Evolutionary conservation across 2,113 vertebrate genomes (phyloP), one percentile per base, ranked within the genome.

Genomic region (Dryoscopus gambensis): DNA sequence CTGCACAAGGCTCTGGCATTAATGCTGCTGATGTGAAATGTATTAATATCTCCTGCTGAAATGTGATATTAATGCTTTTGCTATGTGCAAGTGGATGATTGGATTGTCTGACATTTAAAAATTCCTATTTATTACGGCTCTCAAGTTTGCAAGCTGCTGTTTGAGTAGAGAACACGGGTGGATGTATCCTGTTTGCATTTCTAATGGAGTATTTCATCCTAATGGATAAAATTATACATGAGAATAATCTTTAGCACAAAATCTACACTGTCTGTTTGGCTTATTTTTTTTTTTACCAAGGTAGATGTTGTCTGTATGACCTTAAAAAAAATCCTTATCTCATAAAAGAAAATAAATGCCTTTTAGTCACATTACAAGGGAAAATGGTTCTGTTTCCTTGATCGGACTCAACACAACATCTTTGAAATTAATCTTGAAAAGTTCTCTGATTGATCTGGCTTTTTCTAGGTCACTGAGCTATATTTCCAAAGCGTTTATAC

Each of bases 401-500:
- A 97, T 88, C 24, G 2, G 64, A 91, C 83, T 95, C n/a, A 67
- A 78, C 84, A 97, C 73, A 91, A 86, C 86, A 95, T 97, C 93
- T 97, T 96, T 97, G 96, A 98, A 97, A 97, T 98, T 97, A 98
- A 97, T 97, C 97, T 97, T 94, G 96, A 97, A 90, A 96, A 94
- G 90, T 95, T 97, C 85, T 97, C 40, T 96, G 94, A 95, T 97
- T 97, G 94, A 96, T 95, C 77, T 96, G 75, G 52, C 94, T 97
- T 96, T 97, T 98, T 97, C 95, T 96, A 97, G 96, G 96, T 97
- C 97, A 96, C 94, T 93, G 92, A 97, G 92, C 96, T 97, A 79
- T 98, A 95, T 94, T 98, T 98, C 93, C 89, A 97, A 92, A 94
- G 84, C 97, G 97, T 98, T 97, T 98, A 98, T 98, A 98, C 97